Conservation (phyloP, 2,113 vertebrate species). For the Gobiocypris rarus region DNA sequence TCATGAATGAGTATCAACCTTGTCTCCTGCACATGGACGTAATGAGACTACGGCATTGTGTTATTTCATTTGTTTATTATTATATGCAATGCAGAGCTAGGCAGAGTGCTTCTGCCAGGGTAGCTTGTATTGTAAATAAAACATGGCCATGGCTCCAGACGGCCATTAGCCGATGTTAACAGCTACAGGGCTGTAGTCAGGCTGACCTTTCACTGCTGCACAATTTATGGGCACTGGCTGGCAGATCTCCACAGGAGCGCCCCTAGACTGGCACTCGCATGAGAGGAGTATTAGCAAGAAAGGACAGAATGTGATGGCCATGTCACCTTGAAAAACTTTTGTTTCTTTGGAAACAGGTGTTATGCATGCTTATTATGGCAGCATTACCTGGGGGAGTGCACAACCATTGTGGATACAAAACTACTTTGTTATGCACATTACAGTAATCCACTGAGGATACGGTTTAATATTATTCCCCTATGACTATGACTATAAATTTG, state of each 20-base stretch:
- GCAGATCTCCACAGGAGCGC: constrained; percentile 43
- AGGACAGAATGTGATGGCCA: constrained; percentile 31
- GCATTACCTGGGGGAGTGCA: background rate
- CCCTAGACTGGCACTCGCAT: constrained; percentile 47
- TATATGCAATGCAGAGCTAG: background rate
- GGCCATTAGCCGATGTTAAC: constrained; percentile 51
- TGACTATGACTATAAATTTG: too few species aligned
- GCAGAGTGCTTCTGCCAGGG: constrained; percentile 7
- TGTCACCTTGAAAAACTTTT: constrained; percentile 39
- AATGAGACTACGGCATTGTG: background rate
- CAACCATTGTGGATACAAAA: background rate
- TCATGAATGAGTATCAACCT: background rate
- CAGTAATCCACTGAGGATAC: background rate
- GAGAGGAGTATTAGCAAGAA: constrained; percentile 22
- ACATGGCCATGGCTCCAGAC: constrained; percentile 35
- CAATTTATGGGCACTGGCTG: constrained; percentile 55
- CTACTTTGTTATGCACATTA: constrained; percentile 25
- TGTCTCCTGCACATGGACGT: background rate
- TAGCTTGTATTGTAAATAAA: constrained; percentile 54
- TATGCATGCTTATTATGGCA: background rate
- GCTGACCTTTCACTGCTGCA: constrained; percentile 52
- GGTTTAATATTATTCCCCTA: background rate
- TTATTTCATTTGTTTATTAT: background rate
- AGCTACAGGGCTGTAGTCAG: constrained; percentile 49
- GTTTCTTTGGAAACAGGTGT: constrained; percentile 1